Conservation (phyloP, 2,113 vertebrate species). For the Nipponia nippon region DNA sequence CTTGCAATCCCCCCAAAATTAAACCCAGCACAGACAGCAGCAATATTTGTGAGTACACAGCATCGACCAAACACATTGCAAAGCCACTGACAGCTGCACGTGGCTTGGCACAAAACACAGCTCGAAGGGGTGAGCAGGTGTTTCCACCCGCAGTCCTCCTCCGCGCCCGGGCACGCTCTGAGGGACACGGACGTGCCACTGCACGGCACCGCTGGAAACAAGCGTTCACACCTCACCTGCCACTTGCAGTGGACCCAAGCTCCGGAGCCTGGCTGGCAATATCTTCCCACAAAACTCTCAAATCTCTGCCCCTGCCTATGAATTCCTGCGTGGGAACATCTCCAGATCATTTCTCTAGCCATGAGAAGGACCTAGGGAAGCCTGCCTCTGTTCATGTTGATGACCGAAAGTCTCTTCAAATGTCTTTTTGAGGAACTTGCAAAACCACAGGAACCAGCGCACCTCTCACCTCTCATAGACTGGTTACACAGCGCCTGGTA, state of each 20-base stretch:
- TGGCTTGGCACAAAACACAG: background rate
- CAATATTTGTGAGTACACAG: background rate
- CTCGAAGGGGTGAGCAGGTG: background rate
- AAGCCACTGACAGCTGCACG: background rate
- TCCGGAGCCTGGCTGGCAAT: background rate
- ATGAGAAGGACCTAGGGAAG: background rate
- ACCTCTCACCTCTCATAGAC: background rate
- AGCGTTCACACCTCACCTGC: fast-evolving
- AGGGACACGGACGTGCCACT: background rate
- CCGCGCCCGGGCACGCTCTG: fast-evolving
- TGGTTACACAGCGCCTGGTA: background rate
- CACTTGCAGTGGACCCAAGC: no score
- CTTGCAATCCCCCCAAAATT: background rate
- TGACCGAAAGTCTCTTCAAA: background rate
- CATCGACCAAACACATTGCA: background rate
- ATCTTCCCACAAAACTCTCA: background rate
- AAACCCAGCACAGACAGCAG: conserved; percentile 28
- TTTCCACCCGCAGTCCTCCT: background rate
- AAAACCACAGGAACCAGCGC: fast-evolving
- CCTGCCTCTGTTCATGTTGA: background rate
- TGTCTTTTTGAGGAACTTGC: background rate
- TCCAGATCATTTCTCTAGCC: background rate
- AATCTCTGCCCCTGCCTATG: fast-evolving
- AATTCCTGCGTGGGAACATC: background rate
- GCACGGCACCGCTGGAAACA: fast-evolving